A percentile compares a stretch with the other conserved stretches of the same genome.
These are phyloP conservation scores for Steatocranus sp. DNA, from an alignment of 2,797 vertebrate genomes.

Conservation along the genomic window DNA sequence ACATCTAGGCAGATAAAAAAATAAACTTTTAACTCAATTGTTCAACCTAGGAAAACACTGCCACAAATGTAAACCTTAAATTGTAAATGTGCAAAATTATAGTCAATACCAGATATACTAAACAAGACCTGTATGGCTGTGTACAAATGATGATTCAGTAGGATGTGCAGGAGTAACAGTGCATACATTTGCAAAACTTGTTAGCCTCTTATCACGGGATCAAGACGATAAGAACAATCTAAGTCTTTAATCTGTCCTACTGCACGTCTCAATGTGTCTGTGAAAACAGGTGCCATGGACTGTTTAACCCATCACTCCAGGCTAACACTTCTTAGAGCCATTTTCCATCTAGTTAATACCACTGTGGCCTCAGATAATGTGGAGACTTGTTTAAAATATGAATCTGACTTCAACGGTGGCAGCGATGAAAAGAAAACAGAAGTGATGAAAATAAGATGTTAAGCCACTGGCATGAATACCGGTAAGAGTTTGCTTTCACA, in stretches of 20 bases:
- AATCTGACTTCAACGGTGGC: background rate
- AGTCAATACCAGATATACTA: background rate
- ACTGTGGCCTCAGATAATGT: background rate
- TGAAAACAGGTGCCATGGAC: constrained; percentile 9
- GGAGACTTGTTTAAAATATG: background rate
- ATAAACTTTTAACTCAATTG: background rate
- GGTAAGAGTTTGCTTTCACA: background rate
- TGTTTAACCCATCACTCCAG: background rate
- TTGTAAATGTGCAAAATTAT: background rate
- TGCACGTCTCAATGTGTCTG: constrained; percentile 24
- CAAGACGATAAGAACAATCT: constrained; percentile 30
- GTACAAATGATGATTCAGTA: background rate
- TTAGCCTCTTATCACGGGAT: constrained; percentile 58
- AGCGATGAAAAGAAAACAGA: background rate
- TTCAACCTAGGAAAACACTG: background rate
- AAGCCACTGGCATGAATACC: background rate
- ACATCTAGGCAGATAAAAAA: background rate
- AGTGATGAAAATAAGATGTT: background rate
- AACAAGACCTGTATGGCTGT: background rate
- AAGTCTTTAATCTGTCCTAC: constrained; percentile 50
- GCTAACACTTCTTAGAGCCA: background rate
- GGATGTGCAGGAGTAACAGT: background rate
- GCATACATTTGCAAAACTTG: constrained; percentile 51
- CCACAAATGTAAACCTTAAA: background rate
- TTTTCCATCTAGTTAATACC: background rate